phyloP scores from a whole-genome alignment of 2,888 invertebrate species.

The Monopis laevigella region DNA sequence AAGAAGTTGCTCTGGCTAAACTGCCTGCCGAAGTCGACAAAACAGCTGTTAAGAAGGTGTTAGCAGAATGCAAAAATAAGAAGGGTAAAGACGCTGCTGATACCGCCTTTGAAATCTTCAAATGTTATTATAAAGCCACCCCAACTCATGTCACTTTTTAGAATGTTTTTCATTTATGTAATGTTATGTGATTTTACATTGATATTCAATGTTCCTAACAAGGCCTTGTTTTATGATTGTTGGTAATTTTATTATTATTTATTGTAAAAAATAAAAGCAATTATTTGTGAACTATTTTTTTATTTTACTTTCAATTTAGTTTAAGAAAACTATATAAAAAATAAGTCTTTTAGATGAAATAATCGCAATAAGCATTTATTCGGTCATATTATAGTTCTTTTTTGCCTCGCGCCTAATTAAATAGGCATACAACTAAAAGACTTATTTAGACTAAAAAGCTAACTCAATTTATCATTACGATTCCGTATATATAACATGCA shows the following conservation, averaged over 20 bases:
- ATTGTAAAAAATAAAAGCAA: slow-evolving; percentile 6
- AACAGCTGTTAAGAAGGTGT: slow-evolving; percentile 37
- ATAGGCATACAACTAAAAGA: too few species aligned
- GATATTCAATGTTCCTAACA: slow-evolving; percentile 7
- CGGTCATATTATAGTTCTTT: too few species aligned
- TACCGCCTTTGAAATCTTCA: slow-evolving; percentile 45
- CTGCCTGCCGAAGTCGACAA: slow-evolving; percentile 43
- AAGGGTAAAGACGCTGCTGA: slow-evolving; percentile 43
- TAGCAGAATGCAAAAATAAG: slow-evolving; percentile 44
- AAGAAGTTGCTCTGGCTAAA: slow-evolving; percentile 44
- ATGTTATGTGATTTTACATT: slow-evolving; percentile 5
- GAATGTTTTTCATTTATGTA: slow-evolving; percentile 3
- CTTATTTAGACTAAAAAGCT: too few species aligned
- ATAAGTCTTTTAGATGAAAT: too few species aligned
- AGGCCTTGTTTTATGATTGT: slow-evolving; percentile 8
- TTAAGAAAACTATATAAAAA: too few species aligned
- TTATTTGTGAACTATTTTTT: too few species aligned
- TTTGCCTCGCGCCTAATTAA: too few species aligned
- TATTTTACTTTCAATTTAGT: too few species aligned
- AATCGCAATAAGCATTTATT: too few species aligned
- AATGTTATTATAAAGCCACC: slow-evolving; percentile 47
- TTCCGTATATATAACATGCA: too few species aligned
- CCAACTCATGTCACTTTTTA: slow-evolving; percentile 33
- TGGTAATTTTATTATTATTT: slow-evolving; percentile 3
- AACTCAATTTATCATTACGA: too few species aligned